Conservation (phyloP, 2,797 vertebrate species). For the Acanthurus leucopareius region DNA sequence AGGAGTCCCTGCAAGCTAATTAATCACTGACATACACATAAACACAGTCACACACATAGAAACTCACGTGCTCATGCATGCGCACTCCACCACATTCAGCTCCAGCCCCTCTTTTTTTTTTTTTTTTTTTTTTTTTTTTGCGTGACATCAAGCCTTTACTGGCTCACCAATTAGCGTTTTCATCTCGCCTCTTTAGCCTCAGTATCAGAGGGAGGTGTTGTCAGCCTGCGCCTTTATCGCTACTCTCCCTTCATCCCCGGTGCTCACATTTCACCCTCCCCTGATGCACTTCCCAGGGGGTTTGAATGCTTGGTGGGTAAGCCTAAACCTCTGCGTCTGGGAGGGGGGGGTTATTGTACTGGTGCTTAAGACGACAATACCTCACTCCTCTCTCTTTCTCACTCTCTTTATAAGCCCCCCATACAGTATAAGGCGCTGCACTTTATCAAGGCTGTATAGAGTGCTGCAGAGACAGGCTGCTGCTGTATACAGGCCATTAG, state of each 20-base stretch:
- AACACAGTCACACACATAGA: conserved; percentile 31
- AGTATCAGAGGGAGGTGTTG: conserved; percentile 72
- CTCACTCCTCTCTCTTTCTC: conserved; percentile 34
- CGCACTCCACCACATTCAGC: conserved; percentile 13
- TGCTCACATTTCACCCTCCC: conserved; percentile 75
- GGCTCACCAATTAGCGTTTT: conserved; percentile 71
- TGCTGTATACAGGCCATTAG: conserved; percentile 65
- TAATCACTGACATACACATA: conserved; percentile 72
- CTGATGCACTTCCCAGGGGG: conserved; percentile 65
- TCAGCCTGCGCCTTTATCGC: conserved; percentile 63
- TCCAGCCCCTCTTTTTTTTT: conserved; percentile 16
- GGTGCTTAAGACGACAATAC: conserved; percentile 72
- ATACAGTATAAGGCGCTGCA: conserved; percentile 39
- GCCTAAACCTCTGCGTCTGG: conserved; percentile 64
- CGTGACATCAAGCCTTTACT: conserved; percentile 47
- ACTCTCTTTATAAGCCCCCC: conserved; percentile 40
- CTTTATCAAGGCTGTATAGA: conserved; percentile 59
- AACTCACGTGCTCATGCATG: background rate
- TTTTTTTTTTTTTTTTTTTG: conserved; percentile 22
- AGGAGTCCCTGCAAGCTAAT: conserved; percentile 69
- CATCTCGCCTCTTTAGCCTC: conserved; percentile 66
- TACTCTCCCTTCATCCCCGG: conserved; percentile 59
- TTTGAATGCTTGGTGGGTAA: conserved; percentile 67
- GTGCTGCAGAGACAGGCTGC: conserved; percentile 60
- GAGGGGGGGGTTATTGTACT: conserved; percentile 55